A percentile compares a stretch with the other conserved stretches of the same genome.
These are phyloP conservation scores for Nomada goodeniana DNA, from an alignment of 2,888 invertebrate species.

Conservation along the genomic window DNA sequence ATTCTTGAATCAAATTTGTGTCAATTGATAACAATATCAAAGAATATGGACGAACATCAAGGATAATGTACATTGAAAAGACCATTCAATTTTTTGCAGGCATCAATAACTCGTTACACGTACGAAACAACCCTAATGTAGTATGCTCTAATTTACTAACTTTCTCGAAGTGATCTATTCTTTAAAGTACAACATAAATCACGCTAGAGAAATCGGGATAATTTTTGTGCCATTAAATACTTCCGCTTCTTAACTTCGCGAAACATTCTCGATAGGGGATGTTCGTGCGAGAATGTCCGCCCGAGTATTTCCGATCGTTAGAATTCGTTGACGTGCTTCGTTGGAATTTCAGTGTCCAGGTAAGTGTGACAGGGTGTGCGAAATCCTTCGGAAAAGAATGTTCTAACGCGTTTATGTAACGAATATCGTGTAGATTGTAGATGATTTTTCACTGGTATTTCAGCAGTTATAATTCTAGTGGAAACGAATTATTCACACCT, in stretches of 20 bases:
- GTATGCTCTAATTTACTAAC: no score
- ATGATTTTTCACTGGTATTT: constrained; percentile 9
- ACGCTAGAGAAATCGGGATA: not conserved
- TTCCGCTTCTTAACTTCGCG: not conserved
- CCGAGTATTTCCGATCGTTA: not conserved
- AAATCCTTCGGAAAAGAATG: constrained; percentile 37
- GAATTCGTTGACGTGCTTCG: not conserved
- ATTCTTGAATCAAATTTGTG: no score
- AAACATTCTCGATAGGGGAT: not conserved
- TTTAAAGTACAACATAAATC: not conserved
- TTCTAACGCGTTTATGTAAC: constrained; percentile 10
- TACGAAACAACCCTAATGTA: no score
- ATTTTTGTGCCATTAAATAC: not conserved
- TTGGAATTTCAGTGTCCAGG: constrained; percentile 11
- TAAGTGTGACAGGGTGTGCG: constrained; percentile 4
- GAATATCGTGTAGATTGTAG: constrained; percentile 4
- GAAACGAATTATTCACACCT: constrained; percentile 30
- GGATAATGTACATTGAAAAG: not conserved
- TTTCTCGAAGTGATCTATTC: no score
- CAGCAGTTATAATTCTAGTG: constrained; percentile 12
- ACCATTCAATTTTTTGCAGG: not conserved
- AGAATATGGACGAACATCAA: no score
- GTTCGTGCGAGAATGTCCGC: not conserved
- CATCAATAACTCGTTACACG: not conserved
- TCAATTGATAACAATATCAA: no score